phyloP scores from a whole-genome alignment of 2,113 vertebrate species.

The zebrafish (Danio rerio) region DNA sequence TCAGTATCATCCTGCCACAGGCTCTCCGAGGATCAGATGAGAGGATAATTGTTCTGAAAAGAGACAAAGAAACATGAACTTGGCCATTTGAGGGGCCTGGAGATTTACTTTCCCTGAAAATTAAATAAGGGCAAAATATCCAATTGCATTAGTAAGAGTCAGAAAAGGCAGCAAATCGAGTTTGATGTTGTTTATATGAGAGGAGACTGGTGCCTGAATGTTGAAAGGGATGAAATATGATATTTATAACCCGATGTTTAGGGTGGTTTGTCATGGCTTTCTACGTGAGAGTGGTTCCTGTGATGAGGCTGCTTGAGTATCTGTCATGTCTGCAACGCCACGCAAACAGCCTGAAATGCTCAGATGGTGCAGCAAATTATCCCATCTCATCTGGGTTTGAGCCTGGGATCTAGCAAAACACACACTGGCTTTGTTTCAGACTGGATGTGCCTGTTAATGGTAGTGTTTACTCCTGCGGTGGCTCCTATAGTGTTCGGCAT shows the following conservation, averaged over 20 bases:
- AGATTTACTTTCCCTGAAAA: constrained; percentile 58
- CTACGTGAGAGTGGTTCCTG: constrained; percentile 37
- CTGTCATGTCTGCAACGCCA: constrained; percentile 26
- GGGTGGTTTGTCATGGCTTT: constrained; percentile 49
- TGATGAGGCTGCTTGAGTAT: constrained; percentile 27
- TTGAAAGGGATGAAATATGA: constrained; percentile 60
- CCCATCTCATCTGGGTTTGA: constrained; percentile 25
- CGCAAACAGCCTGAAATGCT: constrained; percentile 42
- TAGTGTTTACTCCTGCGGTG: background rate
- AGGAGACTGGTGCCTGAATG: constrained; percentile 51
- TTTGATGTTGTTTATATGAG: constrained; percentile 63
- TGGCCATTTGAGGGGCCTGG: constrained; percentile 58
- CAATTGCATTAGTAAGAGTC: constrained; percentile 60
- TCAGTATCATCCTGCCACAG: constrained; percentile 11
- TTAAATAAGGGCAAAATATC: constrained; percentile 61
- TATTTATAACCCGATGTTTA: constrained; percentile 52
- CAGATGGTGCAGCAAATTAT: constrained; percentile 47
- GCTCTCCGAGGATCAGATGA: constrained; percentile 25
- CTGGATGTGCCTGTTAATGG: constrained; percentile 2
- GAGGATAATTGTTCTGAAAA: constrained; percentile 58
- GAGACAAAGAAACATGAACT: constrained; percentile 61
- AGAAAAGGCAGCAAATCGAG: constrained; percentile 61
- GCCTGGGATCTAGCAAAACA: background rate
- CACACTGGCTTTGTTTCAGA: constrained; percentile 33
- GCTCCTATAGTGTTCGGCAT: background rate